These are phyloP conservation scores for Drosophila imparisetae DNA, from an alignment of 2,888 invertebrate species.

Conservation along the genomic window DNA sequence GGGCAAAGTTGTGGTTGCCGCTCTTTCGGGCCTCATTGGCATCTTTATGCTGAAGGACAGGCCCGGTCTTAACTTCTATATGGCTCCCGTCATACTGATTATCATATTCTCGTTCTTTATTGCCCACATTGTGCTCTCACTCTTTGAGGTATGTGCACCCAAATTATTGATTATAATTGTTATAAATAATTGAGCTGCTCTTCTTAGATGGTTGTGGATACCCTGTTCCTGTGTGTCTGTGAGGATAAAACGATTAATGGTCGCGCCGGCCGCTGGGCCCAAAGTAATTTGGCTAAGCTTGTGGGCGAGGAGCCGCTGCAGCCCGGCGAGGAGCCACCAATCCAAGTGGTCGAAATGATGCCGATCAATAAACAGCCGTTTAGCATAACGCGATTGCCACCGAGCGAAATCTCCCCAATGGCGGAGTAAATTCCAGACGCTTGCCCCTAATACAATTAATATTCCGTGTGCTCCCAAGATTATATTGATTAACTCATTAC, in stretches of 20 bases:
- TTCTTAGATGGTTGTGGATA: conserved; percentile 95
- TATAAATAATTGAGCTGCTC: neutral
- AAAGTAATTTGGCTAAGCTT: conserved; percentile 87
- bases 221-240: conserved; percentile 96
- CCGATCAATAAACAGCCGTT: conserved; percentile 85
- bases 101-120: conserved; percentile 95
- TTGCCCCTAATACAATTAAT: conserved; percentile 5
- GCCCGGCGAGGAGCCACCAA: conserved; percentile 83
- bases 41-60: conserved; percentile 91
- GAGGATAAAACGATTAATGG: conserved; percentile 95
- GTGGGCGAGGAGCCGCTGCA: conserved; percentile 85
- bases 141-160: conserved; percentile 91
- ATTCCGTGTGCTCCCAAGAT: conserved; percentile 33
- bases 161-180: neutral
- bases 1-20: conserved; percentile 91
- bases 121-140: conserved; percentile 95
- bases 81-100: conserved; percentile 93
- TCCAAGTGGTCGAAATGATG: conserved; percentile 84
- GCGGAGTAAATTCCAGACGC: conserved; percentile 54
- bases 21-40: conserved; percentile 92
- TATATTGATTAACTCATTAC: conserved; percentile 21
- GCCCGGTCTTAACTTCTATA: conserved; percentile 91
- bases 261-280: conserved; percentile 88
- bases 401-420: conserved; percentile 64
- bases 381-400: conserved; percentile 75